These are phyloP conservation scores for Tyrannus savana DNA, from an alignment of 2,113 vertebrate species.

Conservation along the genomic window DNA sequence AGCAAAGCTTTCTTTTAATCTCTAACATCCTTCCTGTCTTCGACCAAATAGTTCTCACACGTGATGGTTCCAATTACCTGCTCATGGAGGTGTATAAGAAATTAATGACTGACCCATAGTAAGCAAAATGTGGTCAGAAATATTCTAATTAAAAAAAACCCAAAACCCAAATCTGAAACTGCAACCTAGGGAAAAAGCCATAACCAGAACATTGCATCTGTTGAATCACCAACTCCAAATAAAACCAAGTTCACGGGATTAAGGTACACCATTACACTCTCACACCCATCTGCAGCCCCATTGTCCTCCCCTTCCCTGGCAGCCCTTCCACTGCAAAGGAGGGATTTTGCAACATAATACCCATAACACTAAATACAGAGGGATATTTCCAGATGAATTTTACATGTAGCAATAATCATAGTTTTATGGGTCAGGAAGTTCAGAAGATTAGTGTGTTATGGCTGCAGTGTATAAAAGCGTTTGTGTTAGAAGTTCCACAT, in stretches of 20 bases:
- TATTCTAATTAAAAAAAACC: background rate
- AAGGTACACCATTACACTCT: background rate
- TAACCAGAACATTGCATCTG: background rate
- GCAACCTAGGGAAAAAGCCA: background rate
- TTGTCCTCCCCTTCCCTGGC: background rate
- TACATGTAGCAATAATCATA: constrained; percentile 62
- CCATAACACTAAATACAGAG: background rate
- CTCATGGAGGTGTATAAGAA: background rate
- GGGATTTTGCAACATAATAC: constrained; percentile 27
- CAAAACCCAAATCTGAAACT: background rate
- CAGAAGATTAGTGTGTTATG: constrained; percentile 74
- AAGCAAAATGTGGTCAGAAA: background rate
- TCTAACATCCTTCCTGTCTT: background rate
- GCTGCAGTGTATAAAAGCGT: constrained; percentile 63
- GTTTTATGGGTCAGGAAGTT: constrained; percentile 76
- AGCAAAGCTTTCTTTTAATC: background rate
- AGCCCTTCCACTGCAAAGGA: background rate
- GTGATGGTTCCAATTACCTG: background rate
- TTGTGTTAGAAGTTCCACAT: constrained; percentile 70
- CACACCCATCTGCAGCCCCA: background rate
- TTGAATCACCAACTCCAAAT: background rate
- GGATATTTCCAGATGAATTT: constrained; percentile 55
- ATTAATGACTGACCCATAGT: background rate
- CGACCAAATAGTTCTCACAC: background rate
- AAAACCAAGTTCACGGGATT: background rate